Base-by-base conservation (phyloP, 2,113 vertebrate species). In the Gallinago jamesoni region DNA sequence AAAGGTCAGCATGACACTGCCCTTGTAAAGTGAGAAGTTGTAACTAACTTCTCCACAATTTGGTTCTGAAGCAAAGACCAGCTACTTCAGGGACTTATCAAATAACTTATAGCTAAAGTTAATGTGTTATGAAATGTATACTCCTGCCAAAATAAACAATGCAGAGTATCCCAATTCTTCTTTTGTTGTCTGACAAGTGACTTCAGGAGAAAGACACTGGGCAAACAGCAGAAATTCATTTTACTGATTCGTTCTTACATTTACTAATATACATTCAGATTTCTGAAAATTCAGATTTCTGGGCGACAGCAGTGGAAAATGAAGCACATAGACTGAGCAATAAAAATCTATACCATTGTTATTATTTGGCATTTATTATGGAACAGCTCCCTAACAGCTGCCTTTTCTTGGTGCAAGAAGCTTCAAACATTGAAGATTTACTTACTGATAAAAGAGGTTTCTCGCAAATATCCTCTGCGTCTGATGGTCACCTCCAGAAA, bases 371-470 rank as follows among this genome's bases (percentile, higher is more conserved):
- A 45, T n/a, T 80, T 64, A 59, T 41, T 64, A 18, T 7, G 18
- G 37, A 70, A 35, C 17, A 52, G 30, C 21, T 86, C 21, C 43
- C 23, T 70, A 86, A 74, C 9, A 75, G 48, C 43, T 47, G 56
- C 56, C 27, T 81, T 45, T 81, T 55, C 43, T 11, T 11, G 27
- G n/a, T 74, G 60, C 45, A 79, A 79, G 31, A 27, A 69, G 21
- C 72, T 64, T 47, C 63, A 64, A 35, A 57, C 9, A 19, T 55
- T 21, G 70, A 47, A 73, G 45, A 81, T 31, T 63, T 79, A 98
- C 99, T 98, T 96, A 99, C 98, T 98, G 97, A 99, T 67, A 57
- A 99, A 99, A 35, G 98, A 99, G 25, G 98, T 99, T 95, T 98
- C 98, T 83, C 93, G 98, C 50, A 99, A 97, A 93, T 98, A 98